These are phyloP conservation scores for Helicoverpa zea DNA, from an alignment of 1,140 invertebrate species.

Conservation along the genomic window DNA sequence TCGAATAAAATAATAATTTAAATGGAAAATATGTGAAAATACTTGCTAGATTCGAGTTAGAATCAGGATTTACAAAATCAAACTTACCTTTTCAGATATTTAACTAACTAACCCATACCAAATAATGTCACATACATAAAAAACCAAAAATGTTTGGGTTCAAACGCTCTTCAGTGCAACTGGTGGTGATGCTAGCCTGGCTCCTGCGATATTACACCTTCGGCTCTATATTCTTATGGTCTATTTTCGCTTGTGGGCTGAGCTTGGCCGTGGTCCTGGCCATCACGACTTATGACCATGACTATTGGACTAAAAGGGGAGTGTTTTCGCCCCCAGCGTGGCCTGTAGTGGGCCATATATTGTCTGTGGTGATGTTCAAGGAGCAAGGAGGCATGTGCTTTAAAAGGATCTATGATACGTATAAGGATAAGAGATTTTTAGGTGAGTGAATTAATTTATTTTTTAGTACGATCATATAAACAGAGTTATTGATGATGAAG, in stretches of 20 bases:
- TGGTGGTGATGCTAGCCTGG: constrained; percentile 67
- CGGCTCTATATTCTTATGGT: constrained; percentile 64
- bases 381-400: constrained; percentile 80
- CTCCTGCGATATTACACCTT: constrained; percentile 70
- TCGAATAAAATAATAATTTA: not conserved
- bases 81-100: constrained; percentile 26
- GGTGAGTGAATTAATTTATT: constrained; percentile 65
- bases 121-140: constrained; percentile 35
- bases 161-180: constrained; percentile 63
- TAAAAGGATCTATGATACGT: constrained; percentile 76
- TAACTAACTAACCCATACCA: not conserved
- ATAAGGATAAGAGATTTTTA: constrained; percentile 72
- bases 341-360: constrained; percentile 78
- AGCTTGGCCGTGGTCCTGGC: constrained; percentile 58
- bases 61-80: not conserved
- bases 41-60: not conserved
- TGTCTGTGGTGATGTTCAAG: constrained; percentile 71
- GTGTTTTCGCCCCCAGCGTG: constrained; percentile 75
- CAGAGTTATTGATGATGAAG: too few relatives aligned
- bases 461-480: not conserved
- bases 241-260: constrained; percentile 58
- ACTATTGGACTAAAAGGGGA: constrained; percentile 73
- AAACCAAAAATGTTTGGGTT: constrained; percentile 75
- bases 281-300: constrained; percentile 76
- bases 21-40: not conserved